A percentile compares a stretch with the other conserved stretches of the same genome.
These are phyloP conservation scores for Scyliorhinus canicula DNA, from an alignment of 2,797 vertebrate species.

Conservation along the genomic window DNA sequence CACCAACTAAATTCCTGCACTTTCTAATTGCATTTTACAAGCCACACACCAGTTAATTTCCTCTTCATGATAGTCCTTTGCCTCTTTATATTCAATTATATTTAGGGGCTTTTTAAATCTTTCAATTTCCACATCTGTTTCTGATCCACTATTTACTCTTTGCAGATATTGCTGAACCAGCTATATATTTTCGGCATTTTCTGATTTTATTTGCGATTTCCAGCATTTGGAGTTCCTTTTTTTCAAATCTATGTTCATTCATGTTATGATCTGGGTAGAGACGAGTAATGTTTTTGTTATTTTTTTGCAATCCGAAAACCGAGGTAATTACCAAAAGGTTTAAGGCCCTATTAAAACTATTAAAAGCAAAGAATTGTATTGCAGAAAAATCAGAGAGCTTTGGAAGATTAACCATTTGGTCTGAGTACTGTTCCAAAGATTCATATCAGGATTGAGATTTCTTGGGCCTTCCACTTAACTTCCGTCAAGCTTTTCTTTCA, in stretches of 20 bases:
- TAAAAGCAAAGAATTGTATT: no score
- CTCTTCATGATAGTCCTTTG: background rate
- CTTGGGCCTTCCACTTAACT: no score
- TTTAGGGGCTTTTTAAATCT: background rate
- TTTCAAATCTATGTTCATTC: background rate
- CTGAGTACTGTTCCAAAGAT: no score
- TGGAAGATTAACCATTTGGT: no score
- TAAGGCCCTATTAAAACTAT: no score
- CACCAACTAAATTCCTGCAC: background rate
- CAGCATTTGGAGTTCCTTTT: background rate
- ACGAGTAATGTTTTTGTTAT: no score
- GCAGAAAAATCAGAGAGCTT: no score
- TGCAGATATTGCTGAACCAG: background rate
- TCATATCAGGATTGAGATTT: no score
- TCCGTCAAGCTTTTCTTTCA: no score
- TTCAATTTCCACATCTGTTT: background rate
- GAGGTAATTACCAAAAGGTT: no score
- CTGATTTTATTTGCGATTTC: background rate
- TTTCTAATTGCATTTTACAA: background rate
- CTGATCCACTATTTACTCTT: background rate
- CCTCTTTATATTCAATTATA: background rate
- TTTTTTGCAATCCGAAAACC: no score
- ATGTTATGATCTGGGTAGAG: background rate
- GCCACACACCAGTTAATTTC: background rate
- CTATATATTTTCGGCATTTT: background rate